A percentile compares a stretch with the other conserved stretches of the same genome.
phyloP scores from a whole-genome alignment of 2,113 vertebrate species.

The Nanorana parkeri region DNA sequence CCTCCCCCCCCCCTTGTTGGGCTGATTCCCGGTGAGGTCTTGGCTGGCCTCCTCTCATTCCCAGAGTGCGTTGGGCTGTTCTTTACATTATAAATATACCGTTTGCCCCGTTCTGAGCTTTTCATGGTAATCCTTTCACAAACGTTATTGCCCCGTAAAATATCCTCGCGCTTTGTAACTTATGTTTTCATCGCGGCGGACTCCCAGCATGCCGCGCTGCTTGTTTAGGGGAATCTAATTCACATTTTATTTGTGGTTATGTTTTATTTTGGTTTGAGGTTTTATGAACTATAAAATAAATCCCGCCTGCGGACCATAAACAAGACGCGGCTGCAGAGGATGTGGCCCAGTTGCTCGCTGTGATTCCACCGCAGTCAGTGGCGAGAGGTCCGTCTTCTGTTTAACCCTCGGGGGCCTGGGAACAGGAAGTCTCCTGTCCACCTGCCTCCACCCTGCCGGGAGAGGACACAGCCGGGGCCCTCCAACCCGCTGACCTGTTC shows the following conservation, averaged over 20 bases:
- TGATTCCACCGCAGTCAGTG: no score
- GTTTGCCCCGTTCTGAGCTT: no score
- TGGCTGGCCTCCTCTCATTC: no score
- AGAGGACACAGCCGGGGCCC: background rate
- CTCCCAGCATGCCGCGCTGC: background rate
- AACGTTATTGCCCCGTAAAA: no score
- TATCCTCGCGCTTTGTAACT: no score
- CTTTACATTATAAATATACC: no score
- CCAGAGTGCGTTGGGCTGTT: no score
- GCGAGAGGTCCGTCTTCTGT: background rate
- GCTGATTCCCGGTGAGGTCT: no score
- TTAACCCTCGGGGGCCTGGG: conserved; percentile 34
- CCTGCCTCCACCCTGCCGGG: background rate
- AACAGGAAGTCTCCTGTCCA: conserved; percentile 9
- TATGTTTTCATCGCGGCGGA: no score
- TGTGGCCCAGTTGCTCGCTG: conserved; percentile 1
- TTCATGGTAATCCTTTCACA: no score
- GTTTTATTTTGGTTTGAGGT: background rate
- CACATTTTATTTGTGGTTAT: no score
- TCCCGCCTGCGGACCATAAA: background rate
- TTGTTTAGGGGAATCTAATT: background rate
- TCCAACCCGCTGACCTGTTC: background rate
- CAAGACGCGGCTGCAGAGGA: background rate
- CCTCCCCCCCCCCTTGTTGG: no score
- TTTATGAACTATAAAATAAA: background rate